Evolutionary conservation across 2,113 vertebrate species (phyloP).

Genomic region (Microcebus tavaratra): DNA sequence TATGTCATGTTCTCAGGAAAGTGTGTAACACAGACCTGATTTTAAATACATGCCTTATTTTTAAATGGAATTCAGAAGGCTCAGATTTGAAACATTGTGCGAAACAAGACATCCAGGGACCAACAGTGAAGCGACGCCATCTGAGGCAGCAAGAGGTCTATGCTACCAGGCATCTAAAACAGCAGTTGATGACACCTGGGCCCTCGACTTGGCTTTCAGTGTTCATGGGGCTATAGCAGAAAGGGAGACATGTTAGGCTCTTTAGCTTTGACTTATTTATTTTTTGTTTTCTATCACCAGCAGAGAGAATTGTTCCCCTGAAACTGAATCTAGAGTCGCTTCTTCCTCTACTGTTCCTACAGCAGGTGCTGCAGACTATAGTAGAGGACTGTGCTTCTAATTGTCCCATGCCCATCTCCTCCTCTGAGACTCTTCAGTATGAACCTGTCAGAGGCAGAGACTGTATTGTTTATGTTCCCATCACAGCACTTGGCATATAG

Average conservation of each 20-base stretch:
- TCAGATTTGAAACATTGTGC: background rate
- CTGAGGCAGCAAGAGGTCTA: background rate
- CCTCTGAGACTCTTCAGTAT: background rate
- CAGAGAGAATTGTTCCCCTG: background rate
- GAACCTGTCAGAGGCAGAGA: background rate
- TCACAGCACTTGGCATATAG: background rate
- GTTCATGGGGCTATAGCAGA: background rate
- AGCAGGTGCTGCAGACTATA: rapidly evolving
- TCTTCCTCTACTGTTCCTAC: rapidly evolving
- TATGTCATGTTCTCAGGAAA: background rate
- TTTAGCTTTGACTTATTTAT: too few species aligned
- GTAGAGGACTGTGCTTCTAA: background rate
- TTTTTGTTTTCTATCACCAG: background rate
- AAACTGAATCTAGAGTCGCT: too few species aligned
- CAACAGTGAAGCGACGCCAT: too few species aligned
- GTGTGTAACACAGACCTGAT: rapidly evolving
- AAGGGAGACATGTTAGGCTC: rapidly evolving
- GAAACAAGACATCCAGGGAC: background rate
- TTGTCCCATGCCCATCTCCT: background rate
- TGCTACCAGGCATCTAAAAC: rapidly evolving
- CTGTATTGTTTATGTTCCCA: background rate
- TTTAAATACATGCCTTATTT: background rate
- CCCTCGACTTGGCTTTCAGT: background rate
- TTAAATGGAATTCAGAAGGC: background rate
- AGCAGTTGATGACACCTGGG: background rate